Evolutionary conservation across 2,113 vertebrate genomes (phyloP), one percentile per base, ranked within the genome.

Genomic region (Halichoerus grypus): DNA sequence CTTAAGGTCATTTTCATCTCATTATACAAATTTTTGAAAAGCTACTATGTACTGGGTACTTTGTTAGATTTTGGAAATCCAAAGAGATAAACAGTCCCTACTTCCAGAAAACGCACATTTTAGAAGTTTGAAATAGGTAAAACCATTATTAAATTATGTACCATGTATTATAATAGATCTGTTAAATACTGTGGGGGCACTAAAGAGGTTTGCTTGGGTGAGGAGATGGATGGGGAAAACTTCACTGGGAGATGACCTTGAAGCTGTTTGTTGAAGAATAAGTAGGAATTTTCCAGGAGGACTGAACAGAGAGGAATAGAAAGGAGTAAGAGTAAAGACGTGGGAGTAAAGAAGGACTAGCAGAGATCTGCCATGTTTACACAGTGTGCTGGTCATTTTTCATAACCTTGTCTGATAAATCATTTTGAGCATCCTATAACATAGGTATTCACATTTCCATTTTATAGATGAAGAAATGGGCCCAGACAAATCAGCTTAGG

Each of bases 41-140:
- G 14, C 51, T 49, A 10, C 12, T 77, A 0, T 28, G 1, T 71
- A 55, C 22, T 19, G 46, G 36, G 28, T 79, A 22, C 84, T 88
- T 87, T 36, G 63, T 36, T 90, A 82, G 76, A 95, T 95, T 97
- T 85, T 87, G 49, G 36, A 95, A 93, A 49, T 93, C 13, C 16
- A 84, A 39, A 86, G 57, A 83, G 33, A 42, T 36, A 46, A 65
- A 71, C 6, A 92, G 9, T 59, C 24, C 14, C 14, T 93, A 18
- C 22, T 5, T 96, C 18, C 24, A 79, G 63, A 96, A 76, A 91
- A 55, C 19, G 84, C 51, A 74, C 33, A 39, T 69, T 53, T 42
- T 90, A 46, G 24, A 33, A 53, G 16, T 89, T 92, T 69, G 67
- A 87, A 90, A 55, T 83, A 92, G 55, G 63, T 81, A 89, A 85